Conservation (phyloP, 2,797 vertebrate species). For the Heteromormyrus szaboi region DNA sequence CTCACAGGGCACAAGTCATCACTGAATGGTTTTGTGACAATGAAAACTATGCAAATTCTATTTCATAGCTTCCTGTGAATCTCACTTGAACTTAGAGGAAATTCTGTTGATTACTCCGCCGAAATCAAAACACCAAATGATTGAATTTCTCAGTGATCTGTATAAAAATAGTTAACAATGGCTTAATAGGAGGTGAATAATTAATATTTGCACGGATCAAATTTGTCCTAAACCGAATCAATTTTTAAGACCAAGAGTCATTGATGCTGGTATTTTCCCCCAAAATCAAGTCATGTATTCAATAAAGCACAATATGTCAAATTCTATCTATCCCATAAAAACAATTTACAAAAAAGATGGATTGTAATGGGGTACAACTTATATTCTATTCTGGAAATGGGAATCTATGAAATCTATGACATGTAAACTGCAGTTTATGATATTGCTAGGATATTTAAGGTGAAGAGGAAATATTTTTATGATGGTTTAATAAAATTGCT, state of each 20-base stretch:
- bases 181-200: not conserved
- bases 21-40: not conserved
- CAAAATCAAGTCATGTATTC: not conserved
- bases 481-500: not conserved
- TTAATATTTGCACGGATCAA: not conserved
- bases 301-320: not conserved
- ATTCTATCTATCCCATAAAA: not conserved
- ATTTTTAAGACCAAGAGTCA: not conserved
- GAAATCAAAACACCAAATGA: not conserved
- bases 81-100: not conserved
- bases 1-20: not conserved
- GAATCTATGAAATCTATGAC: not conserved
- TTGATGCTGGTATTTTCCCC: not conserved
- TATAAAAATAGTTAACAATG: not conserved
- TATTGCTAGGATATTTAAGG: not conserved
- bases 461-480: not conserved
- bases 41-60: conserved; percentile 4
- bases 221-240: not conserved
- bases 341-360: not conserved
- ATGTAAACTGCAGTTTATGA: not conserved
- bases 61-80: not conserved
- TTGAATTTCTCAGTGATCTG: not conserved
- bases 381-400: not conserved
- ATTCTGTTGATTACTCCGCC: not conserved
- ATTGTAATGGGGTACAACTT: not conserved